A percentile compares a stretch with the other conserved stretches of the same genome.
Evolutionary conservation across 1,140 invertebrate species (phyloP).

Genomic region (Argopecten irradians): DNA sequence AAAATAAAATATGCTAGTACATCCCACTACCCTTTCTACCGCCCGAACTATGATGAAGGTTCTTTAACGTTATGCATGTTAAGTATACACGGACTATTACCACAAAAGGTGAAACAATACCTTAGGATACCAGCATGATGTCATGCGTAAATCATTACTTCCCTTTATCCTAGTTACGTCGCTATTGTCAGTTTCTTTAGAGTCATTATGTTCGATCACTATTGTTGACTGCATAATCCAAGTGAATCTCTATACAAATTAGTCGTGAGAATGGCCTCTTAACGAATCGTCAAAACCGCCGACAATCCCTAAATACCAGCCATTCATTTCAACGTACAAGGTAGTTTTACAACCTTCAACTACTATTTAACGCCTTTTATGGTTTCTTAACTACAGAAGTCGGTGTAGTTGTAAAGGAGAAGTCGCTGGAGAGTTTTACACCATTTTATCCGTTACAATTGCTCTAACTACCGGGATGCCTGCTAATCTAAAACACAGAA

Average conservation of each 20-base stretch:
- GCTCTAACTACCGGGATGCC: neutral
- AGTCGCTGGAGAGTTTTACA: neutral
- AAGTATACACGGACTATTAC: neutral
- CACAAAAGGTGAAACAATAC: neutral
- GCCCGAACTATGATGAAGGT: neutral
- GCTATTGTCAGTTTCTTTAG: neutral
- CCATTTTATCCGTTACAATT: neutral
- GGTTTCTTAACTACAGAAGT: neutral
- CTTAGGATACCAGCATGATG: neutral
- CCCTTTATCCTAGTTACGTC: neutral
- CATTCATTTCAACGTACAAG: neutral
- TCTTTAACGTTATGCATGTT: neutral
- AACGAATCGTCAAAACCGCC: neutral
- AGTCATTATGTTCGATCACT: neutral
- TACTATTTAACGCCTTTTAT: conserved; percentile 10
- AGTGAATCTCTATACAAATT: neutral
- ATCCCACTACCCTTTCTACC: neutral
- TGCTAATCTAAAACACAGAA: neutral
- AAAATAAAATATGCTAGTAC: too few relatives aligned
- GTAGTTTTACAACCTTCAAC: conserved; percentile 10
- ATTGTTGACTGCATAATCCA: neutral
- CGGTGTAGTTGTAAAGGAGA: neutral
- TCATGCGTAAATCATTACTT: neutral
- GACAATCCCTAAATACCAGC: neutral
- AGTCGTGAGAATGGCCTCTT: neutral